These are phyloP conservation scores for Coracias cyanogaster DNA, from an alignment of 2,797 vertebrate genomes.

Conservation along the genomic window DNA sequence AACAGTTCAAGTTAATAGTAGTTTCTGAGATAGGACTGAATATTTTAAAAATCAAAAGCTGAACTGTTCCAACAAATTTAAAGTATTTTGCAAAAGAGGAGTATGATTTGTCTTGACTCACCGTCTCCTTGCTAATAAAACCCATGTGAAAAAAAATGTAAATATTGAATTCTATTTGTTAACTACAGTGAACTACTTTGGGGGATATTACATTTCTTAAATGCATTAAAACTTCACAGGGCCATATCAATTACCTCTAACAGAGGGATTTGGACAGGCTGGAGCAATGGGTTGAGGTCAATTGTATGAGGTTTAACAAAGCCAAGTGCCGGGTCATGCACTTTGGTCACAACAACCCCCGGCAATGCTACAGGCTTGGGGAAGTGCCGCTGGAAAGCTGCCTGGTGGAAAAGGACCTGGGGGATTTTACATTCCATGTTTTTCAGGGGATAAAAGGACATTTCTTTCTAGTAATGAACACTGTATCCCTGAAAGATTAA, in stretches of 20 bases:
- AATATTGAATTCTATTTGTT: not conserved
- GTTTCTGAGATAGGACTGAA: not conserved
- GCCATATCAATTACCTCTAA: not conserved
- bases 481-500: not conserved
- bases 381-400: no score
- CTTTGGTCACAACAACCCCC: no score
- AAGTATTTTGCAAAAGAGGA: constrained; percentile 7
- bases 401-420: no score
- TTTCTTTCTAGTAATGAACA: not conserved
- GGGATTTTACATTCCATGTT: not conserved
- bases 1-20: not conserved
- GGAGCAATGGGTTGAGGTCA: no score
- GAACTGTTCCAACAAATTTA: not conserved
- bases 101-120: not conserved
- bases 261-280: no score
- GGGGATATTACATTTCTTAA: constrained; percentile 34
- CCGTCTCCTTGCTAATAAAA: constrained; percentile 12
- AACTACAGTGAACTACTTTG: not conserved
- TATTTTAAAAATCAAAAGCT: not conserved
- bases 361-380: no score
- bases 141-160: not conserved
- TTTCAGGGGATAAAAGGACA: not conserved
- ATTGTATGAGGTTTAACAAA: no score
- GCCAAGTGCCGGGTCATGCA: no score
- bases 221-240: not conserved